These are phyloP conservation scores for Trichogramma dendrolimi DNA, from an alignment of 2,888 invertebrate genomes.

Conservation along the genomic window DNA sequence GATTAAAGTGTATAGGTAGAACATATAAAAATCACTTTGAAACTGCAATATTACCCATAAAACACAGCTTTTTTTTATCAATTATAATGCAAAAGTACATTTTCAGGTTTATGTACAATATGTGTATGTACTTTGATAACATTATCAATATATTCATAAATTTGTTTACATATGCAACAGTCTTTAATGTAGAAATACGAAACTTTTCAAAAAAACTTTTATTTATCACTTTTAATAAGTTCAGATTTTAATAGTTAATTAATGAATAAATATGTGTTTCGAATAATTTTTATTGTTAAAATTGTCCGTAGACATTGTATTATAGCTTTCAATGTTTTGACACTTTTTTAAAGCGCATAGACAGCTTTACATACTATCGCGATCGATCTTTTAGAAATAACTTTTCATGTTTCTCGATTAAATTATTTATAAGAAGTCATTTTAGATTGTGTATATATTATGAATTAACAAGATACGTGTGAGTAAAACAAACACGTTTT, in stretches of 20 bases:
- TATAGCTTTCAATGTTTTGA: slow-evolving; percentile 12
- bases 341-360: slow-evolving; percentile 17
- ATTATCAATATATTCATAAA: slow-evolving; percentile 24
- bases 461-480: slow-evolving; percentile 28
- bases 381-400: slow-evolving; percentile 18
- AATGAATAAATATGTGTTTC: slow-evolving; percentile 18
- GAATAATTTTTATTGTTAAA: slow-evolving; percentile 14
- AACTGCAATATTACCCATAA: slow-evolving; percentile 24
- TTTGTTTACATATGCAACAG: slow-evolving; percentile 27
- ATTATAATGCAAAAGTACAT: slow-evolving; percentile 25
- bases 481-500: slow-evolving; percentile 26
- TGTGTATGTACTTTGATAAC: slow-evolving; percentile 27
- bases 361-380: slow-evolving; percentile 9
- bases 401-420: slow-evolving; percentile 25
- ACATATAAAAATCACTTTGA: slow-evolving; percentile 22
- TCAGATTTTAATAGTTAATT: slow-evolving; percentile 21
- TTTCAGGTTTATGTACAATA: slow-evolving; percentile 27
- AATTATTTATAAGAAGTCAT: slow-evolving; percentile 18
- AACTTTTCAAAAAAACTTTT: slow-evolving; percentile 24
- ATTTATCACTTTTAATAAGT: slow-evolving; percentile 19
- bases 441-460: slow-evolving; percentile 19
- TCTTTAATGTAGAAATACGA: slow-evolving; percentile 24
- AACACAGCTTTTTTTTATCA: slow-evolving; percentile 23
- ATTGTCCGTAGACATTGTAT: slow-evolving; percentile 13
- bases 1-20: slow-evolving; percentile 20